Evolutionary conservation across 2,113 vertebrate species (phyloP).

Genomic region (Ptilonorhynchus violaceus): DNA sequence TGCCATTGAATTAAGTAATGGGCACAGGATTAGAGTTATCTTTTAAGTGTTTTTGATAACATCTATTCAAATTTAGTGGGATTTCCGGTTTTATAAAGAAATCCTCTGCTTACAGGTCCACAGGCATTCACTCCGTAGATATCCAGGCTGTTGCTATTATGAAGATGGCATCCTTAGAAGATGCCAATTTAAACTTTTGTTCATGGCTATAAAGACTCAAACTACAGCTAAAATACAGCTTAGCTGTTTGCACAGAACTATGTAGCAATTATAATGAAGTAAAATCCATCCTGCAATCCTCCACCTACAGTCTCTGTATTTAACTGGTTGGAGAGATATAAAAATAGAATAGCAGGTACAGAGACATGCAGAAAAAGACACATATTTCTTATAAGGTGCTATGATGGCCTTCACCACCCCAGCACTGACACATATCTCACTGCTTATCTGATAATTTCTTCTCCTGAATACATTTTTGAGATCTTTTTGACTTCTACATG

Average conservation of each 20-base stretch:
- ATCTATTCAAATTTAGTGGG: neutral
- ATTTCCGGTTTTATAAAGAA: neutral
- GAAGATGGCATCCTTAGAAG: neutral
- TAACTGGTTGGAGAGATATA: neutral
- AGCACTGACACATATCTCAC: neutral
- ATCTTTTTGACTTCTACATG: neutral
- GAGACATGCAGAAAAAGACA: neutral
- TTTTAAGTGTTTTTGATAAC: neutral
- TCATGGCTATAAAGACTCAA: neutral
- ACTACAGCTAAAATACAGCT: neutral
- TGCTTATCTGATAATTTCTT: neutral
- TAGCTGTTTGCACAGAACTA: constrained; percentile 1
- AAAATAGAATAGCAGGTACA: constrained; percentile 12
- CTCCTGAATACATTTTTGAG: neutral
- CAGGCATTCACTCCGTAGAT: neutral
- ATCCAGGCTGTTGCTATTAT: neutral
- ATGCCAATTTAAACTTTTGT: neutral
- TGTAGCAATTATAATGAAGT: neutral
- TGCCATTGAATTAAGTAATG: neutral
- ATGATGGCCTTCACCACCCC: neutral
- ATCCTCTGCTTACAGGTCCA: neutral
- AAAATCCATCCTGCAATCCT: neutral
- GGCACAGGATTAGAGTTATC: neutral
- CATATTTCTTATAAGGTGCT: neutral
- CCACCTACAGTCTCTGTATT: neutral